Conservation (phyloP, 1,140 invertebrate genomes). For the Drosophila trapezifrons region DNA sequence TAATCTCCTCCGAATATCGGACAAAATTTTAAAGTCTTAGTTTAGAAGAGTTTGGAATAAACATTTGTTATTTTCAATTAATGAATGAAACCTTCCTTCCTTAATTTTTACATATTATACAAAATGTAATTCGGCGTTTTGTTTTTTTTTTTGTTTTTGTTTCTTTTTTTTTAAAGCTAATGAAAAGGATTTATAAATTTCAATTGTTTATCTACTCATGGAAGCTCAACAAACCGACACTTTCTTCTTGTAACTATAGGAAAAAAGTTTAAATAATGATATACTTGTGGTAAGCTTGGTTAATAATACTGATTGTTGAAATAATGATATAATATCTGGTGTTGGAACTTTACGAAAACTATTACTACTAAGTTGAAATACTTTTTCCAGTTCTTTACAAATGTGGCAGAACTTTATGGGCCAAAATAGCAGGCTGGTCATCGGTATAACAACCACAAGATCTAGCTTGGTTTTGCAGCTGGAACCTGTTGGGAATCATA, state of each 20-base stretch:
- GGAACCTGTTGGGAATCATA: no score
- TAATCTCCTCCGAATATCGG: conserved; percentile 6
- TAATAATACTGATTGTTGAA: conserved; percentile 24
- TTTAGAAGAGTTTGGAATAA: conserved; percentile 1
- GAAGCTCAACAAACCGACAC: conserved; percentile 41
- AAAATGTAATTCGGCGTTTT: conserved; percentile 1
- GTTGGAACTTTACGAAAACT: conserved; percentile 1
- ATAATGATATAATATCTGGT: conserved; percentile 6
- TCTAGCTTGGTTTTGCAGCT: no score
- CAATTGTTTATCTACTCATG: conserved; percentile 35
- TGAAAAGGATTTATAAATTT: conserved; percentile 31
- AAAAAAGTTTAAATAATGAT: neutral
- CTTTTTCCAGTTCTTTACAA: no score
- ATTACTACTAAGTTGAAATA: neutral
- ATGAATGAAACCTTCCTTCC: conserved; percentile 21
- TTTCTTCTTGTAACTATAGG: neutral
- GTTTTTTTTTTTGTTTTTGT: no score
- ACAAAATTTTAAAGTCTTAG: neutral
- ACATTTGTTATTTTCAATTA: conserved; percentile 2
- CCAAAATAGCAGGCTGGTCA: no score
- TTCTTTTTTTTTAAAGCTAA: conserved; percentile 22
- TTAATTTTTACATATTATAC: conserved; percentile 8
- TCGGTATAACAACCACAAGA: no score
- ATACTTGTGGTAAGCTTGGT: conserved; percentile 11
- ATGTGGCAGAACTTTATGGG: no score